A percentile compares a stretch with the other conserved stretches of the same genome.
These are phyloP conservation scores for Dasysyrphus albostriatus DNA, from an alignment of 2,888 invertebrate species.

Conservation along the genomic window DNA sequence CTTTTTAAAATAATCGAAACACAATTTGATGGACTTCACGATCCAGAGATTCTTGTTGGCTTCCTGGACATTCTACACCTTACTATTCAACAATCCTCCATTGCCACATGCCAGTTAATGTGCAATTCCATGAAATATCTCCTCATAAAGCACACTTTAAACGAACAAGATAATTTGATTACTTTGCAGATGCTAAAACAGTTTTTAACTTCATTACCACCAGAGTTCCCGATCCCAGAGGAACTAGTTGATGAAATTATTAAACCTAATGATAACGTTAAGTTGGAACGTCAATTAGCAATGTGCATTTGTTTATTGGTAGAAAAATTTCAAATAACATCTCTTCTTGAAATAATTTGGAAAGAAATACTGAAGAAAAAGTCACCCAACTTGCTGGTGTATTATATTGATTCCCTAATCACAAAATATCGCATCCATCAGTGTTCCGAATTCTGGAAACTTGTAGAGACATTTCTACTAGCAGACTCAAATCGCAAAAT, in stretches of 20 bases:
- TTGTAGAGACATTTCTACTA: constrained; percentile 77
- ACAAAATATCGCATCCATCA: constrained; percentile 8
- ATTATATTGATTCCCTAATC: constrained; percentile 39
- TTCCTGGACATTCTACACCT: constrained; percentile 33
- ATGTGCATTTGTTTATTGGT: constrained; percentile 36
- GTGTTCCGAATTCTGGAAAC: constrained; percentile 34
- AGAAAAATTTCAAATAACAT: constrained; percentile 35
- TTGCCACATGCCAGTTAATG: background rate
- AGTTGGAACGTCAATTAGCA: constrained; percentile 39
- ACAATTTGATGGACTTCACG: constrained; percentile 48
- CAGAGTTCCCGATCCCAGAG: background rate
- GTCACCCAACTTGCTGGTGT: constrained; percentile 12
- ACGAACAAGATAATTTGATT: constrained; percentile 38
- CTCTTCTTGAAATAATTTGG: constrained; percentile 41
- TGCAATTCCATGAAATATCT: constrained; percentile 17
- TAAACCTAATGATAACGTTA: background rate
- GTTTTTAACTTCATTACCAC: constrained; percentile 34
- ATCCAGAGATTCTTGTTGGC: constrained; percentile 6
- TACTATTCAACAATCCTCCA: constrained; percentile 29
- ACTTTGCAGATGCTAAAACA: constrained; percentile 38
- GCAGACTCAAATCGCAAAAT: constrained; percentile 79
- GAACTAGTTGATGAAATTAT: constrained; percentile 9
- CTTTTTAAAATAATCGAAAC: constrained; percentile 38
- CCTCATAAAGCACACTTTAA: background rate
- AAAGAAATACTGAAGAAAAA: constrained; percentile 11